Percentiles rank a stretch among this genome's conserved stretches.
These are phyloP conservation scores for Cygnus atratus DNA, from an alignment of 2,113 vertebrate genomes.

Conservation along the genomic window DNA sequence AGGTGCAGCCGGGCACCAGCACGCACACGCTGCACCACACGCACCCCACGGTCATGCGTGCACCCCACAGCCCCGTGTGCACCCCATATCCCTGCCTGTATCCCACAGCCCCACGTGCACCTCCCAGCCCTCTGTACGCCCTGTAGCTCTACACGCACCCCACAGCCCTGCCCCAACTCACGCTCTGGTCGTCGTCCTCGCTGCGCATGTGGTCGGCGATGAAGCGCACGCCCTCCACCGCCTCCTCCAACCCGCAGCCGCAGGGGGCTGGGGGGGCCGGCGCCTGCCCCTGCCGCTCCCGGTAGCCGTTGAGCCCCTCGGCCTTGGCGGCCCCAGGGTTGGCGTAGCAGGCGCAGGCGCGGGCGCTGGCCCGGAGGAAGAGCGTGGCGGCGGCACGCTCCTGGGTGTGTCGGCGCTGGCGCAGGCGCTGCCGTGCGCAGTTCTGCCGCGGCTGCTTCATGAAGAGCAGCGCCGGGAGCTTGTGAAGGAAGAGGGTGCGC, in stretches of 20 bases:
- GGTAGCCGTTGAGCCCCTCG: slow-evolving; percentile 80
- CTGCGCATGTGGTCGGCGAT: slow-evolving; percentile 96
- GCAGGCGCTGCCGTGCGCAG: slow-evolving; percentile 89
- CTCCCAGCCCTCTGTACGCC: not conserved
- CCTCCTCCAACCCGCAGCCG: slow-evolving; percentile 86
- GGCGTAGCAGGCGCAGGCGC: slow-evolving; percentile 86
- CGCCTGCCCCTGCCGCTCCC: slow-evolving; percentile 64
- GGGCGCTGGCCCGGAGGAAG: slow-evolving; percentile 66
- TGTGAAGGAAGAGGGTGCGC: slow-evolving; percentile 89
- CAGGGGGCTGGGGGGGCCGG: slow-evolving; percentile 15
- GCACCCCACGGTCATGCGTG: not conserved
- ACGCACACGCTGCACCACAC: fast-evolving
- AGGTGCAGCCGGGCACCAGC: not conserved
- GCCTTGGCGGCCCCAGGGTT: slow-evolving; percentile 82
- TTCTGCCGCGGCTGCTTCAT: slow-evolving; percentile 91
- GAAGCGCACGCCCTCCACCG: slow-evolving; percentile 93
- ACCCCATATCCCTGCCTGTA: not conserved
- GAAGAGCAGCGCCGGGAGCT: slow-evolving; percentile 90
- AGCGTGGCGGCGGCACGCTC: slow-evolving; percentile 21
- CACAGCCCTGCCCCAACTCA: slow-evolving; percentile 70
- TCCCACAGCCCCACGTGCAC: no score
- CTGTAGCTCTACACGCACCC: fast-evolving
- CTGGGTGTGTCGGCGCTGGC: slow-evolving; percentile 79
- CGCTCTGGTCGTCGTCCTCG: slow-evolving; percentile 94
- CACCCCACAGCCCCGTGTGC: not conserved